Evolutionary conservation across 2,113 vertebrate genomes (phyloP), one percentile per base, ranked within the genome.

Genomic region (Plecturocebus donacophilus): DNA sequence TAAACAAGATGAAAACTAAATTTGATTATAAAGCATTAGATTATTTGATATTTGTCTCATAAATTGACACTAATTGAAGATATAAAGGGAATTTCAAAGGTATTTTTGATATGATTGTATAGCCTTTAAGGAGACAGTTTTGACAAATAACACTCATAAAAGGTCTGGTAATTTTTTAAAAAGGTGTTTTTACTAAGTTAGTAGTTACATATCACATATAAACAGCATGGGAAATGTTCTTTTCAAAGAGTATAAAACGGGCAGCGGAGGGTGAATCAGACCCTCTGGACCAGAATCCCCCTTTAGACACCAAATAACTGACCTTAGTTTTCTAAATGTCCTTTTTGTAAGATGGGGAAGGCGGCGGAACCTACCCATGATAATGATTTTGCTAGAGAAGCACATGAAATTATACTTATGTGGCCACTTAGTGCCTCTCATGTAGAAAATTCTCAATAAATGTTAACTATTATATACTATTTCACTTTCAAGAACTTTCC

Each of bases 391-490:
- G n/a, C 49, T 38, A 87, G 19, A 88, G 16, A 16, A 94, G 14
- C 40, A 32, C 3, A 5, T 47, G 19, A 94, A 89, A 64, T 84
- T 87, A 5, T 83, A 35, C 2, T 85, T 94, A 23, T n/a, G 0
- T 52, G 86, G 45, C 17, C n/a, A 49, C 68, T 76, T 85, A 79
- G 38, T 68, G 2, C 42, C 35, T 38, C 5, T 21, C 30, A 49
- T 89, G 6, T 73, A 87, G 80, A 77, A 95, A 96, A 66, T 68
- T 8, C 64, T 92, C 49, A 87, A n/a, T 68, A 71, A 87, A 94
- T 84, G 61, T 85, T 90, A 27, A 20, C 20, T 77, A 5, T 68
- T 21, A 32, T 83, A 35, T 70, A 49, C 14, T 68, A 61, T 75
- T 84, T 82, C 61, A 52, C 32, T 82, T 84, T 89, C 11, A 95